phyloP scores from a whole-genome alignment of 2,113 vertebrate species.

The Oenanthe oenanthe region DNA sequence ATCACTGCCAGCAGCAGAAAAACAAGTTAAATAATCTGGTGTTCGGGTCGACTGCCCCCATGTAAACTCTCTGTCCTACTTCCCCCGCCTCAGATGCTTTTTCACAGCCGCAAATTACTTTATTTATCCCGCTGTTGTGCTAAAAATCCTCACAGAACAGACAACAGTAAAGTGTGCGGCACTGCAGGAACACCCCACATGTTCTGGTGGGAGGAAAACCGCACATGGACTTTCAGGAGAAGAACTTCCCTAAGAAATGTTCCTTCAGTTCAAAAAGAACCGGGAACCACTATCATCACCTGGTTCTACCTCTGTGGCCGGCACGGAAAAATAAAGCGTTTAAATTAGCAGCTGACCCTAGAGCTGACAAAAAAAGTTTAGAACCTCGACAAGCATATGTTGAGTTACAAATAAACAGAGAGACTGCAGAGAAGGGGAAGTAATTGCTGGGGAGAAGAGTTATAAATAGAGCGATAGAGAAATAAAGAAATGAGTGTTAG shows the following conservation, averaged over 20 bases:
- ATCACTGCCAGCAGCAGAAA: background rate
- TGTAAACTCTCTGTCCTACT: background rate
- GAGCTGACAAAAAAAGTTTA: background rate
- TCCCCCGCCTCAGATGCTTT: background rate
- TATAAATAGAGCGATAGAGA: background rate
- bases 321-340: rapidly evolving
- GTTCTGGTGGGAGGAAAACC: background rate
- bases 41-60: background rate
- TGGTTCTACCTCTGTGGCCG: background rate
- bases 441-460: background rate
- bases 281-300: background rate
- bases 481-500: background rate
- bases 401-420: background rate
- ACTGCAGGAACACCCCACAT: rapidly evolving
- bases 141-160: background rate
- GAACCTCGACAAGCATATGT: background rate
- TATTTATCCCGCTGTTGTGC: background rate
- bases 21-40: background rate
- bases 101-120: conserved; percentile 16
- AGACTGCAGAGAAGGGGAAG: background rate
- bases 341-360: background rate
- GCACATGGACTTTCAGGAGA: rapidly evolving
- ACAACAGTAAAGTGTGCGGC: rapidly evolving
- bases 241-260: background rate
- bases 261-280: background rate